Conservation (phyloP, 2,888 invertebrate genomes). For the Alloplasta piceator region DNA sequence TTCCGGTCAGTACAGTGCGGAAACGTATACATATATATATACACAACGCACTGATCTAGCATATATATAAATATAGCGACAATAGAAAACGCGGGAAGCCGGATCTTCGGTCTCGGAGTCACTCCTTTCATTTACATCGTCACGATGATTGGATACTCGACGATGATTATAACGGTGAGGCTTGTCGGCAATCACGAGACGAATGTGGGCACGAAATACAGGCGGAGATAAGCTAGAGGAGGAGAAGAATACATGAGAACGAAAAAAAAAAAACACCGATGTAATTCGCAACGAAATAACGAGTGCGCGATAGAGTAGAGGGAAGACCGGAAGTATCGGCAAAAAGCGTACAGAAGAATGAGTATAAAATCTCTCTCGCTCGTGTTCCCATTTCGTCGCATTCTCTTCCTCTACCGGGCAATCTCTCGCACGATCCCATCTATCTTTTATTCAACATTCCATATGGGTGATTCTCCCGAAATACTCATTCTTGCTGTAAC, state of each 20-base stretch:
- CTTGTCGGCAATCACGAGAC: constrained; percentile 72
- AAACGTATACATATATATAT: constrained; percentile 30
- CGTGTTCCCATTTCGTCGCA: constrained; percentile 26
- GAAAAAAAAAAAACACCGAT: constrained; percentile 29
- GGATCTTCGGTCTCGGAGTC: constrained; percentile 80
- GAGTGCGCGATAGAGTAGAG: constrained; percentile 46
- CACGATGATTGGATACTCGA: constrained; percentile 70
- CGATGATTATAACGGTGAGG: constrained; percentile 62
- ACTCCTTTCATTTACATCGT: constrained; percentile 59
- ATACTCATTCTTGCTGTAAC: too few relatives aligned
- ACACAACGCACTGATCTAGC: constrained; percentile 50
- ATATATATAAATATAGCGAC: too few relatives aligned
- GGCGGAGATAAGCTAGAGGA: constrained; percentile 13
- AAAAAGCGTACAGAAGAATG: constrained; percentile 55
- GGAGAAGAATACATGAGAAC: not conserved
- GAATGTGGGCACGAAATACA: constrained; percentile 32
- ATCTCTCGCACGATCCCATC: constrained; percentile 58
- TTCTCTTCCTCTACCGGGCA: not conserved
- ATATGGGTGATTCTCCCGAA: too few relatives aligned
- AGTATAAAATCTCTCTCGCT: constrained; percentile 49
- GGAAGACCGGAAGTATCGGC: constrained; percentile 52
- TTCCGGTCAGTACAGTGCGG: constrained; percentile 53
- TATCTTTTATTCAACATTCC: constrained; percentile 54
- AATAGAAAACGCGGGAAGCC: constrained; percentile 69
- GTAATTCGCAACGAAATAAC: constrained; percentile 53